These are phyloP conservation scores for Drepanosiphum platanoidis DNA, from an alignment of 2,888 invertebrate genomes.

Conservation along the genomic window DNA sequence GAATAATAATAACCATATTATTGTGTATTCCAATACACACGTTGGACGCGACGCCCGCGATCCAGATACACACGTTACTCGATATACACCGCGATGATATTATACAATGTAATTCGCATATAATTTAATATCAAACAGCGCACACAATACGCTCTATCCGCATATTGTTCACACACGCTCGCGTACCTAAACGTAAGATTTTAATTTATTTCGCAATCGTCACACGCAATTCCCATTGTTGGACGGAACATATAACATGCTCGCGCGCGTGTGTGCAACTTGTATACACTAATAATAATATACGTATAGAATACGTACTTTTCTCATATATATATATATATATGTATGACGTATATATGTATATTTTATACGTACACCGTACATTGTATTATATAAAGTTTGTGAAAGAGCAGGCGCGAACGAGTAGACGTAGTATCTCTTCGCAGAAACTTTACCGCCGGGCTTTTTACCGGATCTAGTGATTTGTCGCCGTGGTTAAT, in stretches of 20 bases:
- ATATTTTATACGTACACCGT: background rate
- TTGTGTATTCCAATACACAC: too few species aligned
- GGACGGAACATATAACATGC: too few species aligned
- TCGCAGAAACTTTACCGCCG: constrained; percentile 4
- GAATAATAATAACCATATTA: too few species aligned
- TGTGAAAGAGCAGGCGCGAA: background rate
- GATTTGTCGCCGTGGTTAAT: constrained; percentile 24
- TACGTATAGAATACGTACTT: background rate
- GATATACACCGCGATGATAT: background rate
- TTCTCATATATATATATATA: background rate
- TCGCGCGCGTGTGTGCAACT: background rate
- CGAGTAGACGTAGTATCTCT: background rate
- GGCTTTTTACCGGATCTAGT: background rate
- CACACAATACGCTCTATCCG: background rate
- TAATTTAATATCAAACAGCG: background rate
- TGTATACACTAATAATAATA: background rate
- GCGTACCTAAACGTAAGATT: background rate
- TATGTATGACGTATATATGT: background rate
- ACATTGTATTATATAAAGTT: background rate
- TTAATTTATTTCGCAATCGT: background rate
- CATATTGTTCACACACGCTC: background rate
- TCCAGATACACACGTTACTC: too few species aligned
- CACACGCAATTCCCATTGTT: background rate
- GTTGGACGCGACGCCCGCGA: too few species aligned
- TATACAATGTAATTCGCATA: background rate